phyloP scores from a whole-genome alignment of 1,140 invertebrate species.

The Octopus sinensis region DNA sequence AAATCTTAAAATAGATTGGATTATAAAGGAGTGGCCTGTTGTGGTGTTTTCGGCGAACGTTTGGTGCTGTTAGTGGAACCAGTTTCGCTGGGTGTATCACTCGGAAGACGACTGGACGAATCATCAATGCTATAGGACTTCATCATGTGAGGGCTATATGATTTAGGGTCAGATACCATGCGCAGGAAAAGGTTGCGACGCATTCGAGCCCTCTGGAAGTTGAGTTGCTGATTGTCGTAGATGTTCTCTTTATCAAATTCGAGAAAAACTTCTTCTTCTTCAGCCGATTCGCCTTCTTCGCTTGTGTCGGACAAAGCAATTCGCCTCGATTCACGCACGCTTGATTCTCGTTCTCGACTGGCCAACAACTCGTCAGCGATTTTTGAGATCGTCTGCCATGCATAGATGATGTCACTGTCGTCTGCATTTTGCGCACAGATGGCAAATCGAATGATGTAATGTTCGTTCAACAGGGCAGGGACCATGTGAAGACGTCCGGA shows the following conservation, averaged over 20 bases:
- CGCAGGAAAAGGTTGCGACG: conserved; percentile 88
- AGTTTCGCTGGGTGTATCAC: neutral
- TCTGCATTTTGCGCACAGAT: conserved; percentile 36
- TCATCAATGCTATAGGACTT: conserved; percentile 37
- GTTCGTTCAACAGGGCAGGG: conserved; percentile 82
- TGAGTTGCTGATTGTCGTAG: conserved; percentile 45
- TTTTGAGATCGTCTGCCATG: conserved; percentile 66
- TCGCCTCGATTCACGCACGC: conserved; percentile 27
- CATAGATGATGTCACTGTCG: conserved; percentile 81
- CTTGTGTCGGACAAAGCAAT: conserved; percentile 21
- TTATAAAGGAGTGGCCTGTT: conserved; percentile 4
- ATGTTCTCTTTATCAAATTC: conserved; percentile 44
- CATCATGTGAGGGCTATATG: conserved; percentile 78
- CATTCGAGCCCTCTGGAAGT: conserved; percentile 38
- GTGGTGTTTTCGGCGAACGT: neutral
- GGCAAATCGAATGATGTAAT: conserved; percentile 77
- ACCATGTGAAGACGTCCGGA: conserved; percentile 97
- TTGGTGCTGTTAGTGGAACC: neutral
- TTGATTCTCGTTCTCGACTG: conserved; percentile 17
- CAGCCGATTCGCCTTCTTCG: conserved; percentile 12
- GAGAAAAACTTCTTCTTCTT: conserved; percentile 30
- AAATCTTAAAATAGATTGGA: too few species aligned
- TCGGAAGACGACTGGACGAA: neutral
- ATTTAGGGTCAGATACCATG: conserved; percentile 92
- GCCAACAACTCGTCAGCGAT: conserved; percentile 25